Percentiles rank a stretch among this genome's conserved stretches.
Evolutionary conservation across 1,140 invertebrate genomes (phyloP).

Genomic region (Drosophila nasuta): DNA sequence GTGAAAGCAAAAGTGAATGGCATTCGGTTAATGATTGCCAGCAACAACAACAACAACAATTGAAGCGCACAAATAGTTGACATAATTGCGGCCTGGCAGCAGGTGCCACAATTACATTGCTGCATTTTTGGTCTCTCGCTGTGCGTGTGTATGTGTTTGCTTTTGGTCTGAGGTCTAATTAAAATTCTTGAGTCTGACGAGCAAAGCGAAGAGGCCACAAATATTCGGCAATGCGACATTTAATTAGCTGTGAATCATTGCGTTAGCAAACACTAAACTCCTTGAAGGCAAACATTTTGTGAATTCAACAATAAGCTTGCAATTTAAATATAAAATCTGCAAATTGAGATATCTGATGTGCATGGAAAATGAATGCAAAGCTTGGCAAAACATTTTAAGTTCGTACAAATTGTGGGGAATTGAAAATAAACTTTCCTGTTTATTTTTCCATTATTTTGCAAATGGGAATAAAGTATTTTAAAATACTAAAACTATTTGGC

Average conservation of each 20-base stretch:
- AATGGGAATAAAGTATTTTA: no score
- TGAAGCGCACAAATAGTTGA: slow-evolving; percentile 45
- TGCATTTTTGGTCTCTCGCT: slow-evolving; percentile 8
- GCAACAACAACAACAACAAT: slow-evolving; percentile 4
- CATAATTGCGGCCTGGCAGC: slow-evolving; percentile 35
- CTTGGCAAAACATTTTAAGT: no score
- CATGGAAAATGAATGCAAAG: no score
- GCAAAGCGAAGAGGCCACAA: slow-evolving; percentile 11
- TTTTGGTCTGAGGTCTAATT: slow-evolving; percentile 29
- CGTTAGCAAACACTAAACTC: slow-evolving; percentile 1
- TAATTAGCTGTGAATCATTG: slow-evolving; percentile 13
- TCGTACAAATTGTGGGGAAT: no score
- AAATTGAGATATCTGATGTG: no score
- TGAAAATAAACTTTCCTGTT: no score
- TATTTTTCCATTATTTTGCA: no score
- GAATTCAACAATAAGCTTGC: no score
- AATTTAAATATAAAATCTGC: no score
- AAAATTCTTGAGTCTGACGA: slow-evolving; percentile 28
- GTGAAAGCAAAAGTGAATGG: slow-evolving; percentile 45
- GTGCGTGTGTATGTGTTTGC: slow-evolving; percentile 1
- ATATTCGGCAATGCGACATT: slow-evolving; percentile 21
- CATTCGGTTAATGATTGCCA: slow-evolving; percentile 54
- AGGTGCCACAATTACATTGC: slow-evolving; percentile 31
- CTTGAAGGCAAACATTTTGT: no score
- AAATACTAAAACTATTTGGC: no score